Evolutionary conservation across 2,113 vertebrate genomes (phyloP).

Genomic region (Mesoclemmys tuberculata): DNA sequence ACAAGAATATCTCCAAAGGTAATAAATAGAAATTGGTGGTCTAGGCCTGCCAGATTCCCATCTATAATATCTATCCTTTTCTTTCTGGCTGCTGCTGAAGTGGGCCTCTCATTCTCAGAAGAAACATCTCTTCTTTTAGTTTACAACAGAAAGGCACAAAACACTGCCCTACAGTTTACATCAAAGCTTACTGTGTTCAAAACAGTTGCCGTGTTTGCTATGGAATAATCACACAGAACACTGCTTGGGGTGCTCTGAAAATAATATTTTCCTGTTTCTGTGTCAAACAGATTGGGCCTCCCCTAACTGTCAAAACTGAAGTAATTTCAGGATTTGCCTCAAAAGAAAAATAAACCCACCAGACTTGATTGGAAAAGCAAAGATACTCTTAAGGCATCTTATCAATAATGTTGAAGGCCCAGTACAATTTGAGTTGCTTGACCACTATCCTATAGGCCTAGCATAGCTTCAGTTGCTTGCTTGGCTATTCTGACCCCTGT

Average conservation of each 20-base stretch:
- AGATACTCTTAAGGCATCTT: neutral
- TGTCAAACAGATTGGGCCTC: neutral
- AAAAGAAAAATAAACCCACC: slow-evolving; percentile 13
- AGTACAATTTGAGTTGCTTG: no score
- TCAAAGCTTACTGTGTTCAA: neutral
- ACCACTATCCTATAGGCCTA: no score
- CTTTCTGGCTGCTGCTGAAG: neutral
- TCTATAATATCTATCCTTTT: neutral
- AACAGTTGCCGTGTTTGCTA: neutral
- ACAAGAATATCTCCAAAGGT: neutral
- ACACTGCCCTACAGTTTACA: neutral
- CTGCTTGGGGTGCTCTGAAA: neutral
- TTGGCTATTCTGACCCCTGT: no score
- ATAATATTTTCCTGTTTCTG: neutral
- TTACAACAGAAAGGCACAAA: neutral
- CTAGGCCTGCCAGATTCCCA: neutral
- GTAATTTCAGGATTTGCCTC: slow-evolving; percentile 3
- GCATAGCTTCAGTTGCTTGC: no score
- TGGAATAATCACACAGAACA: neutral
- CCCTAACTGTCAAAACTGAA: neutral
- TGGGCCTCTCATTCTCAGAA: neutral
- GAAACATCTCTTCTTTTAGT: neutral
- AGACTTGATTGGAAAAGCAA: neutral
- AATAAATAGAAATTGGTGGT: neutral
- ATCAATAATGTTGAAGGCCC: no score